Evolutionary conservation across 1,140 invertebrate species (phyloP).

Genomic region (Tetragonula clypearis): DNA sequence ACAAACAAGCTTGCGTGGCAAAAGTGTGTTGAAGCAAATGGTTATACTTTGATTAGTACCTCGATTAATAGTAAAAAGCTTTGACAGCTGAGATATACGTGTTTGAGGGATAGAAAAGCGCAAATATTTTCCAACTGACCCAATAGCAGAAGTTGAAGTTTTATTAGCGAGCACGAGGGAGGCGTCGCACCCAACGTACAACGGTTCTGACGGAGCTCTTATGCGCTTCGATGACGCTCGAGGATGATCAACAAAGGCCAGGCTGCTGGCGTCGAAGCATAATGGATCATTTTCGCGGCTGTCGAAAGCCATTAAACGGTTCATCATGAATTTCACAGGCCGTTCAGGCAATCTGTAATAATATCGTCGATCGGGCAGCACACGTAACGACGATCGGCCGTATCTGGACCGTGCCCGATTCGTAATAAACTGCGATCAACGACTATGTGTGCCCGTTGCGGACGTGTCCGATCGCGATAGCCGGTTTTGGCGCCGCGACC

Average conservation of each 20-base stretch:
- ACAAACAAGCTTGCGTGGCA: no score
- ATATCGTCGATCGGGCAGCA: constrained; percentile 64
- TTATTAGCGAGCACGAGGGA: background rate
- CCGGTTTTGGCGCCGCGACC: constrained; percentile 44
- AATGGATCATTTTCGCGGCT: constrained; percentile 71
- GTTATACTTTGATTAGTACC: no score
- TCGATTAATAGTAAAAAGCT: no score
- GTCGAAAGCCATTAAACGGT: constrained; percentile 73
- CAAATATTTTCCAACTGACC: no score
- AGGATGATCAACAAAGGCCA: background rate
- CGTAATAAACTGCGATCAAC: constrained; percentile 67
- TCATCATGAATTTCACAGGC: constrained; percentile 74
- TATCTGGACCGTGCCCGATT: constrained; percentile 73
- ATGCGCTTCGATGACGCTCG: background rate
- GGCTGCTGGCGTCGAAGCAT: constrained; percentile 49
- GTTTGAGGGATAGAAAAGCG: no score
- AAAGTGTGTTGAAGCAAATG: no score
- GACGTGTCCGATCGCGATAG: constrained; percentile 35
- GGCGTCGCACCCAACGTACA: background rate
- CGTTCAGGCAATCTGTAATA: constrained; percentile 72
- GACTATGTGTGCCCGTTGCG: constrained; percentile 28
- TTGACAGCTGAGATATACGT: no score
- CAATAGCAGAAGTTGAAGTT: no score
- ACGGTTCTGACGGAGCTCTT: background rate
- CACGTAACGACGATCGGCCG: constrained; percentile 45